Percentiles rank a stretch among this genome's conserved stretches.
These are phyloP conservation scores for Sclerodermus sp. DNA, from an alignment of 2,888 invertebrate genomes.

Conservation along the genomic window DNA sequence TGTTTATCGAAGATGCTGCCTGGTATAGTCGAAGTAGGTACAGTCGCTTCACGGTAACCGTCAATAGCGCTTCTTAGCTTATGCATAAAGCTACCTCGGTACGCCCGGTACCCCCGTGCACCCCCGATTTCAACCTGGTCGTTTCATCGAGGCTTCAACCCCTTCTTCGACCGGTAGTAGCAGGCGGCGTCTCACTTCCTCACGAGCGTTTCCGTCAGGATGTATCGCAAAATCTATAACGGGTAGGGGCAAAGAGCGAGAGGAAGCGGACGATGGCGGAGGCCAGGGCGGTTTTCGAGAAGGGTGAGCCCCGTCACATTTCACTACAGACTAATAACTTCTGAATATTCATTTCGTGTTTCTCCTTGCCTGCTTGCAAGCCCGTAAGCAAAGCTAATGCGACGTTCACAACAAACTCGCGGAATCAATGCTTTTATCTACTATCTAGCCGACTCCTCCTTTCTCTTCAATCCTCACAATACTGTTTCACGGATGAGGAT, in stretches of 20 bases:
- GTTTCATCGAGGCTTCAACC: conserved; percentile 41
- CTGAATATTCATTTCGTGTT: conserved; percentile 59
- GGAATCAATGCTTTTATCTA: too few species aligned
- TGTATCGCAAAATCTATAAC: conserved; percentile 55
- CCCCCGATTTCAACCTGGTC: conserved; percentile 17
- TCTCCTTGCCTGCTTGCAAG: conserved; percentile 53
- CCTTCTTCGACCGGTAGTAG: conserved; percentile 37
- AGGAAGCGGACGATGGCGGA: conserved; percentile 34
- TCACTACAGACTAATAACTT: conserved; percentile 59
- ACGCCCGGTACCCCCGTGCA: conserved; percentile 12
- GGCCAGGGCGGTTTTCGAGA: conserved; percentile 44
- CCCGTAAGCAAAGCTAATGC: conserved; percentile 52
- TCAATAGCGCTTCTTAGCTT: conserved; percentile 54
- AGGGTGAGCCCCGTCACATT: conserved; percentile 57
- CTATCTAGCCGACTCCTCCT: too few species aligned
- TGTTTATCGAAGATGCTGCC: too few species aligned
- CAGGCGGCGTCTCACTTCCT: conserved; percentile 29
- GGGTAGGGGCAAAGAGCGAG: conserved; percentile 23
- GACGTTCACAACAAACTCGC: conserved; percentile 42
- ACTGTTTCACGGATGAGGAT: too few species aligned
- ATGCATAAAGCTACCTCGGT: conserved; percentile 51
- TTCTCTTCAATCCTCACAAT: too few species aligned
- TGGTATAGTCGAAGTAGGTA: too few species aligned
- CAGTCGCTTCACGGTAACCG: conserved; percentile 23
- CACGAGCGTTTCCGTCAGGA: conserved; percentile 42